Percentiles rank a stretch among this genome's conserved stretches.
These are phyloP conservation scores for Channa maculata DNA, from an alignment of 2,113 vertebrate genomes.

Conservation along the genomic window DNA sequence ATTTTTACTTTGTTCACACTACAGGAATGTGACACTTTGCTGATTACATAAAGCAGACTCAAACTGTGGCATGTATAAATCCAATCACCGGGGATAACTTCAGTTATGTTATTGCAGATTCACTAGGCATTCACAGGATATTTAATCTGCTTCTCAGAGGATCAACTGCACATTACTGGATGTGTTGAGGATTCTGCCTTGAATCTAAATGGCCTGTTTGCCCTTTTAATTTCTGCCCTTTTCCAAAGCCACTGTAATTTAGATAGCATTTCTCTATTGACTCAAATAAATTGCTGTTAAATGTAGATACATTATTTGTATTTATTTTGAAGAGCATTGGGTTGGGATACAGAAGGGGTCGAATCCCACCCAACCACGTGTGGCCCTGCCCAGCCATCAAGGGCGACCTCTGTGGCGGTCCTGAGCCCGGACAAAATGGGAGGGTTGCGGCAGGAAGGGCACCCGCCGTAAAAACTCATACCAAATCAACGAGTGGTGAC, in stretches of 20 bases:
- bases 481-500: no score
- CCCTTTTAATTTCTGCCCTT: neutral
- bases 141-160: slow-evolving; percentile 5
- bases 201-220: slow-evolving; percentile 12
- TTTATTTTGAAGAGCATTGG: neutral
- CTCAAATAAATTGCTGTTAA: neutral
- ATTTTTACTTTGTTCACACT: slow-evolving; percentile 20
- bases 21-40: slow-evolving; percentile 55
- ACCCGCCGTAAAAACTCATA: no score
- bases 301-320: neutral
- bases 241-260: slow-evolving; percentile 12
- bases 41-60: slow-evolving; percentile 55
- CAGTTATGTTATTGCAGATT: slow-evolving; percentile 8
- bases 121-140: neutral
- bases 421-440: no score
- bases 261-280: neutral
- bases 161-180: neutral
- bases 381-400: no score
- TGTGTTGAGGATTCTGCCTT: neutral
- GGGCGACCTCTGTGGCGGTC: no score
- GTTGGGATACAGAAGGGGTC: no score
- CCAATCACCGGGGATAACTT: slow-evolving; percentile 46
- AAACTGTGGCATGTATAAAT: slow-evolving; percentile 47
- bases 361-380: no score
- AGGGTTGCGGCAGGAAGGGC: no score